Conservation (phyloP, 1,140 invertebrate genomes). For the Drosophila elegans region DNA sequence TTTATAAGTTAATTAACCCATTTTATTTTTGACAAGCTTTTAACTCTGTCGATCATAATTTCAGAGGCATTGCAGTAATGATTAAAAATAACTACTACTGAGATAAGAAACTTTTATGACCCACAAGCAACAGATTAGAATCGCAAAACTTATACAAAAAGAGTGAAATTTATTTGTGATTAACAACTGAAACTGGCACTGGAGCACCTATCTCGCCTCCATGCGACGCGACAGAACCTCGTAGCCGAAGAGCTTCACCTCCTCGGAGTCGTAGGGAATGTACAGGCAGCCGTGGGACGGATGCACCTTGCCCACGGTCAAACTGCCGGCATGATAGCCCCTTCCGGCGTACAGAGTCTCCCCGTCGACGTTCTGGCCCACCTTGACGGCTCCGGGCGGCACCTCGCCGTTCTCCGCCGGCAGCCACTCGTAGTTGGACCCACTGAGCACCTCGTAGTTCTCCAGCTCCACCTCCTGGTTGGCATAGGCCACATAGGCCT, state of each 20-base stretch:
- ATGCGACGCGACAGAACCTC: slow-evolving; percentile 68
- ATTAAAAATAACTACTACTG: slow-evolving; percentile 10
- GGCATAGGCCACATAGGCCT: slow-evolving; percentile 76
- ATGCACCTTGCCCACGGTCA: slow-evolving; percentile 91
- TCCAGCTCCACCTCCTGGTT: slow-evolving; percentile 67
- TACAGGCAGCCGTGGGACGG: slow-evolving; percentile 89
- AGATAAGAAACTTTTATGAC: slow-evolving; percentile 28
- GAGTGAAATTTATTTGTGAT: slow-evolving; percentile 37
- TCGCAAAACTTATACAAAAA: slow-evolving; percentile 32
- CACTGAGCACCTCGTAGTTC: slow-evolving; percentile 84
- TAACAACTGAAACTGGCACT: background rate
- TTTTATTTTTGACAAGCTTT: background rate
- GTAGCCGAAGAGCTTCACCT: slow-evolving; percentile 85
- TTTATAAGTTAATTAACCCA: too few relatives aligned
- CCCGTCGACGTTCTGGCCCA: slow-evolving; percentile 87
- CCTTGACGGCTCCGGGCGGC: slow-evolving; percentile 86
- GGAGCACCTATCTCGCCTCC: slow-evolving; percentile 45
- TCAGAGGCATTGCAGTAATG: background rate
- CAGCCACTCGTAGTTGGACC: slow-evolving; percentile 85
- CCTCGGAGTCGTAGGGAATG: slow-evolving; percentile 89
- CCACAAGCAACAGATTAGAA: slow-evolving; percentile 14
- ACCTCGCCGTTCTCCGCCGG: slow-evolving; percentile 85
- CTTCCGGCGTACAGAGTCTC: slow-evolving; percentile 89
- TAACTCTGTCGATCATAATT: background rate
- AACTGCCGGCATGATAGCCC: slow-evolving; percentile 87